A percentile compares a stretch with the other conserved stretches of the same genome.
Conservation (phyloP, 2,888 invertebrate genomes). For the Thymelicus acteon region DNA sequence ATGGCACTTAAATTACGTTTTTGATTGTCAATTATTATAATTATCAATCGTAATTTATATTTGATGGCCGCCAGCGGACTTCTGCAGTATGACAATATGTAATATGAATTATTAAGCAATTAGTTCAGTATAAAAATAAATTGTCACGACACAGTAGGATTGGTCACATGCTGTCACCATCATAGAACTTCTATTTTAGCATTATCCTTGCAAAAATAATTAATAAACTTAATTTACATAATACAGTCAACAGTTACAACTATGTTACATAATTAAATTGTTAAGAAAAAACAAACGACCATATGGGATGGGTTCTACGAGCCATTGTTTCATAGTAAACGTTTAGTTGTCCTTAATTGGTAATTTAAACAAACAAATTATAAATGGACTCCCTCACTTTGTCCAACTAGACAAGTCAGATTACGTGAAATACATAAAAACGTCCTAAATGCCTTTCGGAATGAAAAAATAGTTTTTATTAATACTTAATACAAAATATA, state of each 20-base stretch:
- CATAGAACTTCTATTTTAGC: conserved; percentile 3
- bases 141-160: neutral
- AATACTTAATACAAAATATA: conserved; percentile 9
- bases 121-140: conserved; percentile 26
- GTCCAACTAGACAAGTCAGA: neutral
- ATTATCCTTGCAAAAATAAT: neutral
- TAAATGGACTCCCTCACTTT: neutral
- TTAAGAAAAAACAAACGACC: too few relatives aligned
- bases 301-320: too few relatives aligned
- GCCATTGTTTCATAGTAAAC: too few relatives aligned
- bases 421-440: neutral
- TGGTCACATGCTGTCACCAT: neutral
- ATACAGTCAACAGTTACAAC: conserved; percentile 7
- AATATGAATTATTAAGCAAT: neutral
- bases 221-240: conserved; percentile 2
- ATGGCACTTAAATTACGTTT: conserved; percentile 35
- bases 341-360: too few relatives aligned
- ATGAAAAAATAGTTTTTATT: conserved; percentile 35
- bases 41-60: conserved; percentile 19
- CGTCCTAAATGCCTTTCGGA: conserved; percentile 43
- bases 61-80: conserved; percentile 32
- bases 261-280: conserved; percentile 2
- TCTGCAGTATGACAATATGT: conserved; percentile 7
- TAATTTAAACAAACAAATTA: conserved; percentile 1
- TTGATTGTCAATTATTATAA: conserved; percentile 7